Evolutionary conservation across 2,888 invertebrate species (phyloP), one percentile per base, ranked within the genome.

Genomic region (Macaria notata): DNA sequence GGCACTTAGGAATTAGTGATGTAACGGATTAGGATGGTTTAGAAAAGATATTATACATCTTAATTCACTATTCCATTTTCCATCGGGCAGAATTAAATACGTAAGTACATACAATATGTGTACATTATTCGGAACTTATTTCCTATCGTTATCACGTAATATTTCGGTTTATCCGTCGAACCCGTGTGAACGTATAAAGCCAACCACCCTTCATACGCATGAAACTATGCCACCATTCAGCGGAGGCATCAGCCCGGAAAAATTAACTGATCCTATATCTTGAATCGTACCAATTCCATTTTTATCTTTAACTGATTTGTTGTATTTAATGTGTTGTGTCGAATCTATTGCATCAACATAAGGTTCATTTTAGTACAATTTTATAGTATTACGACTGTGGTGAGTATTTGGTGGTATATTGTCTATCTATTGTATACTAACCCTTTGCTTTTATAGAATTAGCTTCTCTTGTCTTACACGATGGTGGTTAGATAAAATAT

Each of bases 391-490:
- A 36, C 36, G 3, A 36, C 38, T 3, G 43, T n/a, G 19, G 9
- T 2, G 33, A 30, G 57, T 45, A 52, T 59, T 39, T 66, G 62
- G 61, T 60, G 67, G 46, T 50, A 72, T 77, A 78, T 77, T 76
- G 76, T 80, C 72, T 81, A 75, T 77, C 73, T 73, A 73, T 84
- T 84, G 79, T 82, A 68, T 70, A 71, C 64, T 78, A n/a, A 86
- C 88, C 88, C 88, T 88, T 88, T 87, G 82, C 85, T 87, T 83
- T 87, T 79, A 74, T 81, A 78, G 78, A 75, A 82, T 82, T 81
- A 81, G 65, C 71, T 64, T 68, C 81, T 79, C 84, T 85, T 86
- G 84, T 86, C 81, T 86, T 86, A 76, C 72, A 72, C 77, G 77
- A 79, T 82, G 74, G 75, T 83, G 84, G 81, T 82, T 78, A 87